Evolutionary conservation across 2,113 vertebrate genomes (phyloP), one percentile per base, ranked within the genome.

Genomic region (Loxodonta africana): DNA sequence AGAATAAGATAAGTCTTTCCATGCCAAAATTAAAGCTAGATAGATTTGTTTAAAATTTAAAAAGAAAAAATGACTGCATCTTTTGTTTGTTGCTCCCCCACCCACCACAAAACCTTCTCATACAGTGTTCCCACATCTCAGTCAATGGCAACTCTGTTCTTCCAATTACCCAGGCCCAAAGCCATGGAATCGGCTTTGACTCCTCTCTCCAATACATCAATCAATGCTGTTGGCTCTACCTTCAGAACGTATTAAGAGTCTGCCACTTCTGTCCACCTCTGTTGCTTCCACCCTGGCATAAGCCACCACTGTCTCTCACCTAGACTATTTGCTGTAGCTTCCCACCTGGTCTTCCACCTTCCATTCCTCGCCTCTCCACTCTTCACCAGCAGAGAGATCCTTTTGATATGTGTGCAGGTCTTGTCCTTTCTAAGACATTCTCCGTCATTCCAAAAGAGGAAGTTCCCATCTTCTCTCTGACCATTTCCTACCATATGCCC

Each of bases 1-100:
- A 92, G 92, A 90, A 88, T 94, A 86, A 77, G 80, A 5, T 60
- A 93, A 95, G 80, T 65, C 25, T 91, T 81, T 37, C 60, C 46
- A 65, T 53, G 84, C 74, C 90, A 80, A 94, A 94, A 85, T 69
- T 30, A 94, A 98, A 97, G 69, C 82, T 76, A 63, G 57, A 5
- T 23, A 95, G 82, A 83, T 63, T 83, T 95, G 96, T 95, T 97
- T 94, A 95, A 77, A 95, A 80, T 95, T 95, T 88, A 73, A 96
- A 94, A 30, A 91, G 77, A 93, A 96, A 97, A 95, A 88, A 83
- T 48, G 14, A 46, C n/a, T 73, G 6, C 78, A 53, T 73, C 71
- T 84, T 89, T 89, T 92, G 57, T 37, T n/a, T 81, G 63, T 46
- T 37, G 23, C 5, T 90, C 53, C 30, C 26, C 12, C 20, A 17